Percentiles rank a stretch among this genome's conserved stretches.
Evolutionary conservation across 1,140 invertebrate genomes (phyloP).

Genomic region (Diabrotica virgifera): DNA sequence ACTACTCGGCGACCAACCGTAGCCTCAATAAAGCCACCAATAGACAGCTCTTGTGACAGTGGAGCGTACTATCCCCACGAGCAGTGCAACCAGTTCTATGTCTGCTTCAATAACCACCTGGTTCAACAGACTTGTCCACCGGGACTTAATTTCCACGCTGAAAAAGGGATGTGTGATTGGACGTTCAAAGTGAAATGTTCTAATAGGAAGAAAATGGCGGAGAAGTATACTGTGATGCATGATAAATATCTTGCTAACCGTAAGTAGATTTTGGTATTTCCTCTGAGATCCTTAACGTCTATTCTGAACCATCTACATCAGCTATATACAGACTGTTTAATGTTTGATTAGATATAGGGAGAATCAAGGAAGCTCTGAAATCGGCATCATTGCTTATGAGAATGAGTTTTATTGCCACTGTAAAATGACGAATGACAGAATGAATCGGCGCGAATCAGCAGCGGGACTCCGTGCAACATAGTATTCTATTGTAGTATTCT

Average conservation of each 20-base stretch:
- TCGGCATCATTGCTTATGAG: too few species aligned
- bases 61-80: constrained; percentile 60
- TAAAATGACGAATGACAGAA: too few species aligned
- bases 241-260: constrained; percentile 12
- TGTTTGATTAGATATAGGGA: too few species aligned
- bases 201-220: constrained; percentile 31
- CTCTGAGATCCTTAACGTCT: too few species aligned
- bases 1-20: constrained; percentile 17
- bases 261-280: not conserved
- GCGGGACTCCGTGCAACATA: too few species aligned
- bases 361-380: too few species aligned
- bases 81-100: constrained; percentile 63
- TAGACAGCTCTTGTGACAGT: constrained; percentile 45
- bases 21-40: not conserved
- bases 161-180: constrained; percentile 68
- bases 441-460: too few species aligned
- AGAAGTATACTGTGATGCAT: constrained; percentile 22
- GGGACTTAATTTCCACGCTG: constrained; percentile 65
- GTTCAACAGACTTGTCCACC: constrained; percentile 66
- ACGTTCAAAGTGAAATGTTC: constrained; percentile 52
- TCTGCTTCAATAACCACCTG: constrained; percentile 66
- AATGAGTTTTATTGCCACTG: too few species aligned
- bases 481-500: too few species aligned
- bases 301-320: too few species aligned
- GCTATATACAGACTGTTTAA: too few species aligned